These are phyloP conservation scores for Mercenaria mercenaria DNA, from an alignment of 1,140 invertebrate species.

Conservation along the genomic window DNA sequence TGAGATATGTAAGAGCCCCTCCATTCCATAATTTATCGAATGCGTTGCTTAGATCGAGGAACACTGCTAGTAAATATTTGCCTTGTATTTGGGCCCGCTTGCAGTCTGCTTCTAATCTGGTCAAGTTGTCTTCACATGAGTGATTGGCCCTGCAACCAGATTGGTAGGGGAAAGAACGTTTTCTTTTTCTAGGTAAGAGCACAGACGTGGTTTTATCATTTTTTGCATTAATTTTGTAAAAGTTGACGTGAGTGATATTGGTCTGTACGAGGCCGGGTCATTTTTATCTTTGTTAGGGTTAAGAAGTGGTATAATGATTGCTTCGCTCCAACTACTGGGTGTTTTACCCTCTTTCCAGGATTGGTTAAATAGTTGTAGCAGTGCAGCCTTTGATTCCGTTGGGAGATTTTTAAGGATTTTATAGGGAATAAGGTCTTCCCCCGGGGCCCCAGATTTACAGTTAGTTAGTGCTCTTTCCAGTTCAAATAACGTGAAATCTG, in stretches of 20 bases:
- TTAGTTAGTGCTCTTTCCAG: background rate
- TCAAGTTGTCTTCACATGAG: background rate
- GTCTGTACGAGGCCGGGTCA: slow-evolving; percentile 2
- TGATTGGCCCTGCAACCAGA: slow-evolving; percentile 18
- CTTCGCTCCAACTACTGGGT: background rate
- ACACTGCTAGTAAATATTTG: background rate
- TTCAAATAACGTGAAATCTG: slow-evolving; percentile 7
- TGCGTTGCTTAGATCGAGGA: slow-evolving; percentile 27
- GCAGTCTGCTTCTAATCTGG: background rate
- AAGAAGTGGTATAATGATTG: slow-evolving; percentile 8
- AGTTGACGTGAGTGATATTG: slow-evolving; percentile 16
- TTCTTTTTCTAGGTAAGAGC: background rate
- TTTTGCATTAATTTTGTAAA: slow-evolving; percentile 37
- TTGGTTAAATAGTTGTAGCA: slow-evolving; percentile 4
- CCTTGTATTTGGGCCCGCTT: no score
- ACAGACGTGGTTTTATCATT: slow-evolving; percentile 24
- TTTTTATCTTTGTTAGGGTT: slow-evolving; percentile 14
- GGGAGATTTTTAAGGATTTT: slow-evolving; percentile 4
- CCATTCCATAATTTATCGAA: slow-evolving; percentile 47
- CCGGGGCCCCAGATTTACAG: slow-evolving; percentile 1
- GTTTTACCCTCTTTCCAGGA: slow-evolving; percentile 2
- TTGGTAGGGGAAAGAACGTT: background rate
- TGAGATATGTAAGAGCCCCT: background rate
- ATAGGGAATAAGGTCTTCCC: slow-evolving; percentile 9
- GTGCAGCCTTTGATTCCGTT: background rate